phyloP scores from a whole-genome alignment of 2,113 vertebrate species.

The Tenebrosternarchus preto region DNA sequence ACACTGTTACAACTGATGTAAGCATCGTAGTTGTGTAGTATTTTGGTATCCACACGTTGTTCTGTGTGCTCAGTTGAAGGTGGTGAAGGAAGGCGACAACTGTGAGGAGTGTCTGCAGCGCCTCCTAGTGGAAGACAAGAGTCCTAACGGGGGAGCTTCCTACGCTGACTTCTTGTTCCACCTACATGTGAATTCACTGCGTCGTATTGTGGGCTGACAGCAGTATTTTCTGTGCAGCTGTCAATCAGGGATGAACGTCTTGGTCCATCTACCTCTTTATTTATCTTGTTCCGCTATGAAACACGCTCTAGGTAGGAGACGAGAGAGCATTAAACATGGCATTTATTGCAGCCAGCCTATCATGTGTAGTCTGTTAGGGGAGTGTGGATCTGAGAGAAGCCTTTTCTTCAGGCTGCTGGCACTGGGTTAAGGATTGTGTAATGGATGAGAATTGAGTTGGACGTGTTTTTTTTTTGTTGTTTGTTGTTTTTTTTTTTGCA shows the following conservation, averaged over 20 bases:
- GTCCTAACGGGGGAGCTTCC: constrained; percentile 76
- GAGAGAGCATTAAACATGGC: background rate
- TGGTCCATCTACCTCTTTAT: background rate
- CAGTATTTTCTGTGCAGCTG: background rate
- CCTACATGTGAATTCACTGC: constrained; percentile 74
- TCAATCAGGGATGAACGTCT: constrained; percentile 4
- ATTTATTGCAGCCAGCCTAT: background rate
- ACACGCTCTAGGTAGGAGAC: background rate
- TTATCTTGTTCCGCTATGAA: background rate
- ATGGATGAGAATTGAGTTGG: background rate
- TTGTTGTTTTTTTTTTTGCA: too few relatives aligned
- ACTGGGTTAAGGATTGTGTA: background rate
- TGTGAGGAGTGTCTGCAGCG: constrained; percentile 74
- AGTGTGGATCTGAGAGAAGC: background rate
- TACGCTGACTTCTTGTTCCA: constrained; percentile 80
- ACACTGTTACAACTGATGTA: background rate
- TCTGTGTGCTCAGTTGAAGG: constrained; percentile 63
- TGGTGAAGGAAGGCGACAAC: constrained; percentile 74
- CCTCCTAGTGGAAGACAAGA: constrained; percentile 78
- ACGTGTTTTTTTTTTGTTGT: too few relatives aligned
- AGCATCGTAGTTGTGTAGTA: background rate
- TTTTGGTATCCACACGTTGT: constrained; percentile 8
- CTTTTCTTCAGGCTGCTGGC: background rate
- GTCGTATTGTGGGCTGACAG: constrained; percentile 63
- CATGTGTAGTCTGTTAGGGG: too few relatives aligned